Evolutionary conservation across 2,888 invertebrate genomes (phyloP), one percentile per base, ranked within the genome.

Genomic region (Drosophila setosimentum): DNA sequence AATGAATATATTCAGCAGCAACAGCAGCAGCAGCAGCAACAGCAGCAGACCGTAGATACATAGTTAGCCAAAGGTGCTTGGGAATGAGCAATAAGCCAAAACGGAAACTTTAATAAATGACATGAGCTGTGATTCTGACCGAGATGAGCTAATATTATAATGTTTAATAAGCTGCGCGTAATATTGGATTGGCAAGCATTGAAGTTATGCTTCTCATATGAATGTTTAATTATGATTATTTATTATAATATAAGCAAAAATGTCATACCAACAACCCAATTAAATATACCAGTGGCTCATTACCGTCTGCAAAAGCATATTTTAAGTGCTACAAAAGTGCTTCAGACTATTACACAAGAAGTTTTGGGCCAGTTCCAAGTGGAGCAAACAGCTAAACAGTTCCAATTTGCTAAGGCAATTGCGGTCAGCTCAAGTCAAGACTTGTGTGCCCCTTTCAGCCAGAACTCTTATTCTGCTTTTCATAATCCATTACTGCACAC

Each of bases 331-430:
- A 30, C 35, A 61, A 54, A 27, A 72, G 33, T 27, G 32, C 42
- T 57, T 55, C 32, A 65, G 57, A 61, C 61, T 32, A 58, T 67
- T 67, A 50, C 61, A 37, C 49, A 63, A 72, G 60, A 50, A 27
- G 35, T 42, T 78, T 74, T 74, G 61, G 61, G 60, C 62, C 65
- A 59, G 50, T 66, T 77, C 69, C 69, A 78, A 77, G 50, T 77
- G 70, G 70, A 58, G 66, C 77, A 40, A 27, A 42, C 21, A 42
- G 21, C 18, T 33, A 68, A 5, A 8, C 45, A 65, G 61, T 59
- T 51, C 18, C 70, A 69, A 48, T 68, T 57, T 40, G 37, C 50
- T 55, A 11, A 55, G 40, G 61, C 58, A 77, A 77, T 66, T 77
- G 78, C 77, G 77, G 77, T 74, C 78, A 78, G 61, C 51, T 64